phyloP scores from a whole-genome alignment of 1,140 invertebrate genomes.

The Zaprionus inermis region DNA sequence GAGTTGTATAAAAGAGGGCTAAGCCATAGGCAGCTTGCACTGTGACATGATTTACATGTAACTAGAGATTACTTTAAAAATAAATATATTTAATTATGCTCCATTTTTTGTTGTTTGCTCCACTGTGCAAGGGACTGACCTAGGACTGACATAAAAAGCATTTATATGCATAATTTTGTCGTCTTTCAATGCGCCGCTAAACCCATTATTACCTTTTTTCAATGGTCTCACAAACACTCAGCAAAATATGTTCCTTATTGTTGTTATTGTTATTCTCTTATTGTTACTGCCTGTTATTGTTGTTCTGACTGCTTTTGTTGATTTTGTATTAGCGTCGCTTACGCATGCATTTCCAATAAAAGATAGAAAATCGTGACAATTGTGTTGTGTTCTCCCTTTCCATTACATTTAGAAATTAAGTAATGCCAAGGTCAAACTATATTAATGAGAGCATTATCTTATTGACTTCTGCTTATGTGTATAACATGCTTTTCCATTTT shows the following conservation, averaged over 20 bases:
- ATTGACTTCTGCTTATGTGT: neutral
- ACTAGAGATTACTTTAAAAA: no score
- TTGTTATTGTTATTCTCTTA: slow-evolving; percentile 20
- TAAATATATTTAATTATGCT: no score
- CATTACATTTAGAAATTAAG: neutral
- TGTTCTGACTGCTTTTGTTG: slow-evolving; percentile 42
- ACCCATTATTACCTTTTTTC: slow-evolving; percentile 64
- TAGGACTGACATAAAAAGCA: neutral
- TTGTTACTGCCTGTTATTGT: slow-evolving; percentile 9
- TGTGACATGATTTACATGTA: neutral
- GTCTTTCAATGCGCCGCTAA: slow-evolving; percentile 43
- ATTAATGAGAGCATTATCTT: neutral
- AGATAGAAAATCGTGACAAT: slow-evolving; percentile 53
- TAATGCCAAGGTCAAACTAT: slow-evolving; percentile 20
- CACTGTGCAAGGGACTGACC: slow-evolving; percentile 34
- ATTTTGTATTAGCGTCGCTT: slow-evolving; percentile 42
- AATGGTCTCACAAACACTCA: slow-evolving; percentile 26
- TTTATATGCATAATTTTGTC: slow-evolving; percentile 21
- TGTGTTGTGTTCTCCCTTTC: slow-evolving; percentile 10
- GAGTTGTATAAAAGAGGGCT: neutral
- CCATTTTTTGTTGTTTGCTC: no score
- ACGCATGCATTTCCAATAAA: slow-evolving; percentile 72
- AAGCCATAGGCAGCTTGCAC: neutral
- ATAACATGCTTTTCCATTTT: slow-evolving; percentile 23
- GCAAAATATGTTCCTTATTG: slow-evolving; percentile 34